These are phyloP conservation scores for Achatina immaculata DNA, from an alignment of 1,140 invertebrate species.

Conservation along the genomic window DNA sequence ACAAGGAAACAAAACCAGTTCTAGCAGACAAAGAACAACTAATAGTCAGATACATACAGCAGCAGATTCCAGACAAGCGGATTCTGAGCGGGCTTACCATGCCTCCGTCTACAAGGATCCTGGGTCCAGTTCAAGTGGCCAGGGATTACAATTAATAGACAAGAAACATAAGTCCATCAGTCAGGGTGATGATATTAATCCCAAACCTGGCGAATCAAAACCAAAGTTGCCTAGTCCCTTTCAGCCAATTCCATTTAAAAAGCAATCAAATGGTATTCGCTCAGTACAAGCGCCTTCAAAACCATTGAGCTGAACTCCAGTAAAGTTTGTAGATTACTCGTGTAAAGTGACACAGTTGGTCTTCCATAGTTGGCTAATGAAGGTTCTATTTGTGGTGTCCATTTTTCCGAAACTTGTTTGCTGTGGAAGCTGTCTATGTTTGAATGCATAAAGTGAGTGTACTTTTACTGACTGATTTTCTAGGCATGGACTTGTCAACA, in stretches of 20 bases:
- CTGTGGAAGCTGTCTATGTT: too few relatives aligned
- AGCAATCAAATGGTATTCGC: slow-evolving; percentile 14
- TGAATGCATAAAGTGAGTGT: too few relatives aligned
- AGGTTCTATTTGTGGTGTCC: too few relatives aligned
- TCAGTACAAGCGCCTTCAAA: slow-evolving; percentile 17
- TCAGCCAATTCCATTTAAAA: slow-evolving; percentile 28
- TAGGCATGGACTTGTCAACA: too few relatives aligned
- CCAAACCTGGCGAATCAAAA: not conserved
- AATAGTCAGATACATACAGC: not conserved
- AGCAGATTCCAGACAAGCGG: not conserved
- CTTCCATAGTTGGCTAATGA: too few relatives aligned
- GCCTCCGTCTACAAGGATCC: not conserved
- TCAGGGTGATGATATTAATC: not conserved
- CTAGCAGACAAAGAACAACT: not conserved
- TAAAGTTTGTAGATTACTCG: too few relatives aligned
- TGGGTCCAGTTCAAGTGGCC: not conserved
- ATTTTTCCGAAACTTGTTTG: too few relatives aligned
- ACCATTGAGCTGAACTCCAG: too few relatives aligned
- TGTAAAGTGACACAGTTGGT: too few relatives aligned
- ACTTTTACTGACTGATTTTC: too few relatives aligned
- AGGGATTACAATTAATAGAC: not conserved
- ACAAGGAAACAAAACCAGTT: not conserved
- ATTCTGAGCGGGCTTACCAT: not conserved
- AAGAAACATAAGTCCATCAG: not conserved
- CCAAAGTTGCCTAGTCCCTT: slow-evolving; percentile 1